These are phyloP conservation scores for Diorhabda carinulata DNA, from an alignment of 1,140 invertebrate species.

Conservation along the genomic window DNA sequence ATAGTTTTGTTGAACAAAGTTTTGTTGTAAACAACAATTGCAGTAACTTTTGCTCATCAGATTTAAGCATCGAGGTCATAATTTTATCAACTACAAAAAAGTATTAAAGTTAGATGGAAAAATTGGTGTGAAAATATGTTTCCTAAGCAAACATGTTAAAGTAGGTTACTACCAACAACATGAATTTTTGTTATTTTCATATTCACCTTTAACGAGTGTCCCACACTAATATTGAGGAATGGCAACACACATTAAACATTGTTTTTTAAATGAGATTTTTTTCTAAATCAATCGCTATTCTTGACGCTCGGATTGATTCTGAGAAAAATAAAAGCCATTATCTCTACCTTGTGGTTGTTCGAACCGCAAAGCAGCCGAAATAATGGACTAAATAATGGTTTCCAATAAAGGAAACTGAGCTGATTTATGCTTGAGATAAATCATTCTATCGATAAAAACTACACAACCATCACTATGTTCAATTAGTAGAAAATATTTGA, in stretches of 20 bases:
- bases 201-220: no score
- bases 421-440: background rate
- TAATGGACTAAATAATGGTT: slow-evolving; percentile 1
- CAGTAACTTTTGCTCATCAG: no score
- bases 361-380: background rate
- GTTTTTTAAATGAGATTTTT: background rate
- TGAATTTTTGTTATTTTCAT: no score
- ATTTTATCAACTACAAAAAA: no score
- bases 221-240: background rate
- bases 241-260: background rate
- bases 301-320: background rate
- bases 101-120: no score
- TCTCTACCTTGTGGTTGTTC: background rate
- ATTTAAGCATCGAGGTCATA: no score
- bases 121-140: no score
- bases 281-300: background rate
- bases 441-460: background rate
- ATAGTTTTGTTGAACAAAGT: no score
- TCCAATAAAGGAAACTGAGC: background rate
- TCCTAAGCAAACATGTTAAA: no score
- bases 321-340: slow-evolving; percentile 3
- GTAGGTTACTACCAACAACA: no score
- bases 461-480: background rate
- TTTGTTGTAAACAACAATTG: no score
- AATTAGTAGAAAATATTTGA: background rate